A percentile compares a stretch with the other conserved stretches of the same genome.
phyloP scores from a whole-genome alignment of 2,797 vertebrate genomes.

The Dipus sagitta region DNA sequence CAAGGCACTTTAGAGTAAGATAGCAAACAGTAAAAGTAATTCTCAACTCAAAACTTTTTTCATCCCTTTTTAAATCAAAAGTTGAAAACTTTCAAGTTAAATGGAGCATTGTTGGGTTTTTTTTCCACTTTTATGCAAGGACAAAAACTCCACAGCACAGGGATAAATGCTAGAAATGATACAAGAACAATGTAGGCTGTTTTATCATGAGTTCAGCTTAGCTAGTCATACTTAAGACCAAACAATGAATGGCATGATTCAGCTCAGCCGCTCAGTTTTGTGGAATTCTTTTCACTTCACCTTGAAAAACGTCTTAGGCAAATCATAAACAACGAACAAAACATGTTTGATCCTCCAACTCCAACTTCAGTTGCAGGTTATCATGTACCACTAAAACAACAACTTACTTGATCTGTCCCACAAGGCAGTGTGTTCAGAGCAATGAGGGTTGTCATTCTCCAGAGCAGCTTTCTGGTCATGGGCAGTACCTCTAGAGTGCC shows the following conservation, averaged over 20 bases:
- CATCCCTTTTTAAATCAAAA: slow-evolving; percentile 47
- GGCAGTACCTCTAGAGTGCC: slow-evolving; percentile 89
- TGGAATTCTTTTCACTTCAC: slow-evolving; percentile 56
- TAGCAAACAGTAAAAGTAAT: slow-evolving; percentile 37
- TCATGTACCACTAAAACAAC: not conserved
- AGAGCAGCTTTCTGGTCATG: slow-evolving; percentile 90
- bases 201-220: slow-evolving; percentile 31
- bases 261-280: slow-evolving; percentile 59
- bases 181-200: not conserved
- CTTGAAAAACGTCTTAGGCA: slow-evolving; percentile 53
- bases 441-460: slow-evolving; percentile 90
- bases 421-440: slow-evolving; percentile 91
- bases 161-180: slow-evolving; percentile 29
- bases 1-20: slow-evolving; percentile 58
- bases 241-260: slow-evolving; percentile 51
- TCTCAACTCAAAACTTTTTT: slow-evolving; percentile 37
- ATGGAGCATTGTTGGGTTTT: not conserved
- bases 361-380: slow-evolving; percentile 36
- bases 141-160: not conserved
- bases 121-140: slow-evolving; percentile 41
- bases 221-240: slow-evolving; percentile 46
- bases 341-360: slow-evolving; percentile 4
- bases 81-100: slow-evolving; percentile 8
- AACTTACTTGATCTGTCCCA: slow-evolving; percentile 97
- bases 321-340: slow-evolving; percentile 47